Evolutionary conservation across 2,888 invertebrate species (phyloP).

Genomic region (Suillia variegata): DNA sequence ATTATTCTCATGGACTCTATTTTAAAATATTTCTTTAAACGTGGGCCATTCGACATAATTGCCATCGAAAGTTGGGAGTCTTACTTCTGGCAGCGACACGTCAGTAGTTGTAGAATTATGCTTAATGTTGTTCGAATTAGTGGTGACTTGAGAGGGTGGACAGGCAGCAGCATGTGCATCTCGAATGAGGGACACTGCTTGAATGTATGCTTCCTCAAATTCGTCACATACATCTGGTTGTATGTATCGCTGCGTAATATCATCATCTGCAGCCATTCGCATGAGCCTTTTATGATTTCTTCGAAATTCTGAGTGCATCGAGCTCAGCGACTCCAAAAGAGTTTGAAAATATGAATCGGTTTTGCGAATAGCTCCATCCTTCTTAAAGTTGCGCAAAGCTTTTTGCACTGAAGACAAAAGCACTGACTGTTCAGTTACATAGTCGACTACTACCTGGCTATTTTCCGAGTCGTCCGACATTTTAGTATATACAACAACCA

Average conservation of each 20-base stretch:
- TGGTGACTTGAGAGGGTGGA: too few species aligned
- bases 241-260: background rate
- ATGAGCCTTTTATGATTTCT: background rate
- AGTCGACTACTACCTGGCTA: background rate
- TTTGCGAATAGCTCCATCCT: background rate
- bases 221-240: background rate
- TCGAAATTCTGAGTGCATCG: background rate
- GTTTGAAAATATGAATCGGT: background rate
- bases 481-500: too few species aligned
- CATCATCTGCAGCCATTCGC: background rate
- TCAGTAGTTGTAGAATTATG: background rate
- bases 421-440: background rate
- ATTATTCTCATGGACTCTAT: conserved; percentile 3
- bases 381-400: background rate
- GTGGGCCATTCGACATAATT: conserved; percentile 15
- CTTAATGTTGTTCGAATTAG: background rate
- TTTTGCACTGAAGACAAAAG: background rate
- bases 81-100: conserved; percentile 16
- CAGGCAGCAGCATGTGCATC: background rate
- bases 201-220: background rate
- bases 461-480: too few species aligned
- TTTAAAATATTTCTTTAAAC: conserved; percentile 13
- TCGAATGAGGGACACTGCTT: background rate
- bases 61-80: conserved; percentile 14
- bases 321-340: background rate